Evolutionary conservation across 53 echinoderm and acorn worm species (phyloP).

Genomic region (Glandiceps talaboti): DNA sequence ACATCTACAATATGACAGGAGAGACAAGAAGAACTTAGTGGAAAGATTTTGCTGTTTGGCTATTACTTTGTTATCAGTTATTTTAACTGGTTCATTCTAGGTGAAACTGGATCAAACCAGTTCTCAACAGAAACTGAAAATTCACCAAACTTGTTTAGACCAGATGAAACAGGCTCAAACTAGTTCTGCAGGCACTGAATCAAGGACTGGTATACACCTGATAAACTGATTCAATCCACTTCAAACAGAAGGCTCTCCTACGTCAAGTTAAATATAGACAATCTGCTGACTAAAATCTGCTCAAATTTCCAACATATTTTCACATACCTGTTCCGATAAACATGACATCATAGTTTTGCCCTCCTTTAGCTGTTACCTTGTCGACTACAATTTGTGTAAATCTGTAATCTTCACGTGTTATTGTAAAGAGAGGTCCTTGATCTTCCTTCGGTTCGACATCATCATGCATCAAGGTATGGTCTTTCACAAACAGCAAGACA

Average conservation of each 20-base stretch:
- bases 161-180: no score
- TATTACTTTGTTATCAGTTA: no score
- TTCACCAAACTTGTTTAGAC: no score
- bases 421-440: conserved; percentile 58
- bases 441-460: conserved; percentile 49
- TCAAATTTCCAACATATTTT: no score
- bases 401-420: conserved; percentile 75
- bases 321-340: conserved; percentile 79
- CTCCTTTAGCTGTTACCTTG: conserved; percentile 19
- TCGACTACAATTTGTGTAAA: conserved; percentile 68
- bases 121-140: not conserved
- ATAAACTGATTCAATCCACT: no score
- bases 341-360: conserved; percentile 43
- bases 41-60: not conserved
- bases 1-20: conserved; percentile 43
- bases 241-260: no score
- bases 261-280: no score
- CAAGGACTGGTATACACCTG: no score
- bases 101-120: no score
- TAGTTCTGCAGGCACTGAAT: no score
- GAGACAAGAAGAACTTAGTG: not conserved
- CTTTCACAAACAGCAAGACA: conserved; percentile 31
- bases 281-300: no score
- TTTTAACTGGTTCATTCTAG: no score
- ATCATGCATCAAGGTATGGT: conserved; percentile 78